Percentiles rank a stretch among this genome's conserved stretches.
phyloP scores from a whole-genome alignment of 2,113 vertebrate genomes.

The Electrona antarctica region DNA sequence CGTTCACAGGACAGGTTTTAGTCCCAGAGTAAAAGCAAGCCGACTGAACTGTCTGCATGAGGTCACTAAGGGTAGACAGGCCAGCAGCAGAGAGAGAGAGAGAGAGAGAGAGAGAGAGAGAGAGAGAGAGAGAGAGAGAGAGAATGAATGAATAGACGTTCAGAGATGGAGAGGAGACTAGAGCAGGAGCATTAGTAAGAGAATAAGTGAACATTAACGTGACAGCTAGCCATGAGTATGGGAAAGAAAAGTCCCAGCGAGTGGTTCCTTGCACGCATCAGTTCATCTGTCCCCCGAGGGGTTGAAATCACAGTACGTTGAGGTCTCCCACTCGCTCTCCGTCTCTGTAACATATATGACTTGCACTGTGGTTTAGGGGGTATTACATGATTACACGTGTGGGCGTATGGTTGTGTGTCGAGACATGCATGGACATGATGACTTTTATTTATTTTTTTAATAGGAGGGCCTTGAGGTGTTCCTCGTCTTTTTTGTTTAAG shows the following conservation, averaged over 20 bases:
- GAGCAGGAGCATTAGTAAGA: no score
- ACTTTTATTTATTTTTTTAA: not conserved
- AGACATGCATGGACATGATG: not conserved
- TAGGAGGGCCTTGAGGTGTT: not conserved
- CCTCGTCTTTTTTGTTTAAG: not conserved
- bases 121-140: not conserved
- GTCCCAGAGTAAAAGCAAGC: no score
- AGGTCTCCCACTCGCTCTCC: not conserved
- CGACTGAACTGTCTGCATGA: no score
- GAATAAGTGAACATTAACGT: no score
- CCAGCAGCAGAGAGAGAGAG: not conserved
- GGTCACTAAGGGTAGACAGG: not conserved
- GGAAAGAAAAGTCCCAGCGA: not conserved
- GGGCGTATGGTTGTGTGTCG: not conserved
- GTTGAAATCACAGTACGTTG: not conserved
- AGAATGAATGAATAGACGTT: not conserved
- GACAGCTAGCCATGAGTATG: no score
- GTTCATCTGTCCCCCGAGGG: not conserved
- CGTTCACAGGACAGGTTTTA: no score
- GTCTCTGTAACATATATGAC: not conserved
- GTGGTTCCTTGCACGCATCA: constrained; percentile 1
- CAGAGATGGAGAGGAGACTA: no score
- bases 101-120: not conserved
- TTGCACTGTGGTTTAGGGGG: not conserved
- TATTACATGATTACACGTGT: not conserved